Base-by-base conservation (phyloP, 2,888 invertebrate species). In the Mechanitis messenoides region DNA sequence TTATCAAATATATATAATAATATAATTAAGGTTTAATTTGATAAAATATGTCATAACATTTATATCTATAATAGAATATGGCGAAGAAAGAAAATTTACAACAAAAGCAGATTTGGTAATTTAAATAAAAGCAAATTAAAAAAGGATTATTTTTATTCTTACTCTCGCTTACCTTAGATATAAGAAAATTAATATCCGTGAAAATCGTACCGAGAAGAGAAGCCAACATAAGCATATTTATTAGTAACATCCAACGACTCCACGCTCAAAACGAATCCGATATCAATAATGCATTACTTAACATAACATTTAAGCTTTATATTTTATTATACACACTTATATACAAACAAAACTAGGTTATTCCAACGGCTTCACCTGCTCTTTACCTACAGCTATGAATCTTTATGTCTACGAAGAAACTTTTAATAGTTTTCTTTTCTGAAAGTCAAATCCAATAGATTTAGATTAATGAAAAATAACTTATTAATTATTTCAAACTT, bases 211-310 rank as follows among this genome's bases (percentile, higher is more conserved):
- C 20, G 20, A 20, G 20, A 20, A 20, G 84, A 85, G 85, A 83
- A 79, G 81, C 74, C 75, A 71, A 77, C 78, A 87, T 88, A 86
- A 87, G 84, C 88, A 84, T 81, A 77, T 83, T 79, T 77, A 79
- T 79, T 68, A 64, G 59, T 55, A 20, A 45, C 63, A 65, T 63
- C 58, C 57, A 59, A 55, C 60, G 54, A 59, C 45, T 59, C 60
- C 59, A 50, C 53, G 61, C 58, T 58, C 55, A 55, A 45, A 77
- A 56, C 54, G 56, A 61, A 60, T 63, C 61, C 80, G 83, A 83
- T 85, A 85, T 84, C 84, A 85, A 84, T 85, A 83, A 85, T 83
- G 82, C 80, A 77, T 79, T 80, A 66, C 56, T 56, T 64, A 61
- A 62, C 64, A 56, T 63, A 57, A 63, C 61, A 65, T 61, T 63